Percentiles rank a stretch among this genome's conserved stretches.
phyloP scores from a whole-genome alignment of 2,113 vertebrate genomes.

The Mus spicilegus region DNA sequence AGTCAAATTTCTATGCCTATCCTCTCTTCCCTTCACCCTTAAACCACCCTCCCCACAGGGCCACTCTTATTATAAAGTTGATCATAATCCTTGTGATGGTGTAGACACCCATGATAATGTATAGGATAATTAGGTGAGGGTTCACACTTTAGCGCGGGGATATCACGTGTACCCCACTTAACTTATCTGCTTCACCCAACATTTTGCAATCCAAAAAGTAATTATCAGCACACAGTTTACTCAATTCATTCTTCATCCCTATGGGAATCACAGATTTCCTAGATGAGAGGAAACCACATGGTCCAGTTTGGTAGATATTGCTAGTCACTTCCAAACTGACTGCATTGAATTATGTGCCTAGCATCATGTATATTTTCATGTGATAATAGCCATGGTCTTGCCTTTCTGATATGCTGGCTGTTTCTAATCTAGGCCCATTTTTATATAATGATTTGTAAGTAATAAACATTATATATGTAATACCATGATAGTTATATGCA shows the following conservation, averaged over 20 bases:
- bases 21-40: background rate
- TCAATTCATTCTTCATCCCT: background rate
- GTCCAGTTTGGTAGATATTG: background rate
- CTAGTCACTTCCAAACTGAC: constrained; percentile 14
- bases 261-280: background rate
- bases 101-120: background rate
- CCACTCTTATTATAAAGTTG: background rate
- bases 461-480: background rate
- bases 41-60: background rate
- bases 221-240: background rate
- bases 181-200: background rate
- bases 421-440: constrained; percentile 36
- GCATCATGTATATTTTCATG: background rate
- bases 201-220: constrained; percentile 17
- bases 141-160: background rate
- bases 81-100: background rate
- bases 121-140: background rate
- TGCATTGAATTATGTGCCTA: background rate
- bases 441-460: background rate
- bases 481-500: background rate
- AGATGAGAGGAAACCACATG: background rate
- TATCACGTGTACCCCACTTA: background rate
- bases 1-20: background rate
- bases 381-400: background rate
- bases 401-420: background rate